Evolutionary conservation across 2,888 invertebrate species (phyloP).

Genomic region (Tetheella fluctuosa): DNA sequence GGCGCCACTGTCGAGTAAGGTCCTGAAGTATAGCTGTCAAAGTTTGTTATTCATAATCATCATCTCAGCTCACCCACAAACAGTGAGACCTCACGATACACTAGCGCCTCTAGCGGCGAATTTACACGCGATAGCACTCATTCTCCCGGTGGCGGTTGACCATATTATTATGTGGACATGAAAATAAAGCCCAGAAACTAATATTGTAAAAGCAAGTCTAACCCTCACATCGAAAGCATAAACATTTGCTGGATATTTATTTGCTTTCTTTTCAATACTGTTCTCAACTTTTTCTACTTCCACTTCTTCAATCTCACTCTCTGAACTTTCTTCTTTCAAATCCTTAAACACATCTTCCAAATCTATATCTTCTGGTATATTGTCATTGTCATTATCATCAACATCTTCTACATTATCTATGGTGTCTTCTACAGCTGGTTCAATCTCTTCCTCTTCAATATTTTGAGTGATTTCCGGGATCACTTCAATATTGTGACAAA

Average conservation of each 20-base stretch:
- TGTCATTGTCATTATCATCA: background rate
- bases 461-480: background rate
- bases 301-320: background rate
- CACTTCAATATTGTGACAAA: constrained; percentile 14
- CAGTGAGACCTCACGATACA: too few species aligned
- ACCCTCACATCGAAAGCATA: background rate
- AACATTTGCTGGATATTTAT: background rate
- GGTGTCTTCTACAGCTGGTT: background rate
- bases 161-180: too few species aligned
- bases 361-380: background rate
- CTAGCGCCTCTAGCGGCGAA: too few species aligned
- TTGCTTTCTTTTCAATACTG: background rate
- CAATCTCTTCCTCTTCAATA: background rate
- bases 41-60: too few species aligned
- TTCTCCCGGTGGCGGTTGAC: too few species aligned
- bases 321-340: constrained; percentile 14
- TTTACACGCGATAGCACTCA: too few species aligned
- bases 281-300: background rate
- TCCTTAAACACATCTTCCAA: constrained; percentile 29
- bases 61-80: too few species aligned
- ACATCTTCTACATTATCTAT: background rate
- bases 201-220: background rate
- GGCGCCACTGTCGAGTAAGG: too few species aligned
- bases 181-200: too few species aligned
- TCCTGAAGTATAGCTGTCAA: too few species aligned